Evolutionary conservation across 2,888 invertebrate species (phyloP), one percentile per base, ranked within the genome.

Genomic region (Allacma fusca): DNA sequence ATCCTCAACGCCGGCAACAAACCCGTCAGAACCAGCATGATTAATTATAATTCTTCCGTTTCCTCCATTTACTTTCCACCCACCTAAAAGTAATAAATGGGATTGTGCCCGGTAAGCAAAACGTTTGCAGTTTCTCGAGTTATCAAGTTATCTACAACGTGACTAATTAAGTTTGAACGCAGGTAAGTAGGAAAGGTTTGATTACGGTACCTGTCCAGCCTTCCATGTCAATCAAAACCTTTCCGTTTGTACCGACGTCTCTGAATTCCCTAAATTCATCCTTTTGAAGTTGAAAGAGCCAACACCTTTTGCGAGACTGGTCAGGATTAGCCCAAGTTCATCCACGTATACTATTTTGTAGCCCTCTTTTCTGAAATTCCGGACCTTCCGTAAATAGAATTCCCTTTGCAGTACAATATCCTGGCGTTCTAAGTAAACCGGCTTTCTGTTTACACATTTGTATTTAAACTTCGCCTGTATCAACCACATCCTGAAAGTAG

Each of bases 291-390:
- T 13, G 40, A 19, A 74, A 12, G 1, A 23, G 24, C 65, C 74
- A 74, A 1, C 26, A 65, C 19, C 24, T 29, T 1, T 24, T 74
- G 12, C 40, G 64, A 4, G 23, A 1, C 34, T 64, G 74, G 28
- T 74, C 64, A 19, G 21, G 74, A n/a, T 24, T 28, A n/a, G 62
- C 24, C 73, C 64, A 64, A 24, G 74, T 74, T 71, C 28, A 5
- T 71, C 71, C 0, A 5, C 9, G n/a, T 23, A 71, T 12, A 50
- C 24, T 9, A 71, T 44, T 0, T 50, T 12, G 16, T 71, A 71
- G 12, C 50, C 50, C n/a, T 44, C 24, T 24, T 71, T 50, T 19
- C 71, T 21, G 21, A 26, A 50, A 16, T 26, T 16, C n/a, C 24
- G 44, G 9, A 71, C 24, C 2, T 13, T 13, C 4, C 50, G 13